Conservation (phyloP, 2,888 invertebrate species). For the Trissolcus brochymenae region DNA sequence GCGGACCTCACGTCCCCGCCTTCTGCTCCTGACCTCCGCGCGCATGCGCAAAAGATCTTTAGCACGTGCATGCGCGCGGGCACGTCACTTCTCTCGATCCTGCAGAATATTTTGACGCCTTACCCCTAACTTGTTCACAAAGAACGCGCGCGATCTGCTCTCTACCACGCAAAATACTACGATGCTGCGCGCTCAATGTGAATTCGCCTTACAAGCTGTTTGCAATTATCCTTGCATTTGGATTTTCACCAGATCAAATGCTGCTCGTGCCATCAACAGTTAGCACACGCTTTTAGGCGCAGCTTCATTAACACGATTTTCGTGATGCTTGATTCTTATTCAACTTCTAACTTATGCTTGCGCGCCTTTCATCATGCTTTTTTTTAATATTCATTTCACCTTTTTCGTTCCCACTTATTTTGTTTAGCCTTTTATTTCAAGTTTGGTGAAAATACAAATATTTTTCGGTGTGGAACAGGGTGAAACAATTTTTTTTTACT, state of each 20-base stretch:
- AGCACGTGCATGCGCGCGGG: slow-evolving; percentile 42
- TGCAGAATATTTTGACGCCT: not conserved
- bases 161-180: too few species aligned
- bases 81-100: slow-evolving; percentile 15
- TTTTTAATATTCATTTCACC: too few species aligned
- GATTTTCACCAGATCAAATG: not conserved
- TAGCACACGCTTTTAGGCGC: too few species aligned
- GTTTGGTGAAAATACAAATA: too few species aligned
- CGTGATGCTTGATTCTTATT: slow-evolving; percentile 22
- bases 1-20: slow-evolving; percentile 23
- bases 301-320: slow-evolving; percentile 22
- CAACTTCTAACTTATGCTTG: too few species aligned
- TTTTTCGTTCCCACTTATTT: too few species aligned
- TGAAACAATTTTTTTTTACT: too few species aligned
- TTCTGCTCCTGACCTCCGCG: slow-evolving; percentile 15
- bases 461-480: too few species aligned
- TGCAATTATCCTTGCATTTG: not conserved
- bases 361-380: too few species aligned
- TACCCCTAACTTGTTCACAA: too few species aligned
- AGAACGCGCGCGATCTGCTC: too few species aligned
- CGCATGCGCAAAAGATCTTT: slow-evolving; percentile 31
- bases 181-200: not conserved
- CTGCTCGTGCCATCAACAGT: slow-evolving; percentile 1
- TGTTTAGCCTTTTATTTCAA: too few species aligned
- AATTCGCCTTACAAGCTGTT: not conserved